A percentile compares a stretch with the other conserved stretches of the same genome.
phyloP scores from a whole-genome alignment of 1,140 invertebrate species.

The Achatina immaculata region DNA sequence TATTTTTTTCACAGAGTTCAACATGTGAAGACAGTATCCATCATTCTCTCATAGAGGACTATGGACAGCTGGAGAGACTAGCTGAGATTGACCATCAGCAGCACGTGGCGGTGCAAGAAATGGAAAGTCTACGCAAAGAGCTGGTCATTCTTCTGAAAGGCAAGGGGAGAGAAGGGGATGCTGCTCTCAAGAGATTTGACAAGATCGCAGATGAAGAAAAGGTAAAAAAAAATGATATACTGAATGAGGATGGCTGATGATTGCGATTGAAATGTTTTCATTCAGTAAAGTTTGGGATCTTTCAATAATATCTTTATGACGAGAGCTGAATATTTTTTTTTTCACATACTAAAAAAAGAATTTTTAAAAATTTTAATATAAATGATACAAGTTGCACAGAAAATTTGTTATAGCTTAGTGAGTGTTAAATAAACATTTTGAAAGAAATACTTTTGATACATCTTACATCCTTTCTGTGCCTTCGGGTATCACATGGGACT shows the following conservation, averaged over 20 bases:
- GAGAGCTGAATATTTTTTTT: too few species aligned
- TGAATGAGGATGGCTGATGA: not conserved
- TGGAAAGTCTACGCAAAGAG: conserved; percentile 42
- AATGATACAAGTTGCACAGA: too few species aligned
- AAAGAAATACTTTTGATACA: too few species aligned
- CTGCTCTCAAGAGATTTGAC: conserved; percentile 40
- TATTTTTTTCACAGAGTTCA: not conserved
- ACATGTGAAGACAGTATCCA: conserved; percentile 16
- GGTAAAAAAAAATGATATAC: conserved; percentile 24
- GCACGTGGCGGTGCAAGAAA: conserved; percentile 15
- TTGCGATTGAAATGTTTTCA: too few species aligned
- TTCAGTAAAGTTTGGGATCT: too few species aligned
- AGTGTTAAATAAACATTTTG: too few species aligned
- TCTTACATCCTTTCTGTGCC: too few species aligned
- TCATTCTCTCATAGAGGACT: not conserved
- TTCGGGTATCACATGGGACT: too few species aligned
- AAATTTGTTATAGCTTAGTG: too few species aligned
- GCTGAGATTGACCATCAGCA: conserved; percentile 13
- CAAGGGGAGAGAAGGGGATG: conserved; percentile 35
- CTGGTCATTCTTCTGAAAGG: conserved; percentile 40
- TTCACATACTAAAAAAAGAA: too few species aligned
- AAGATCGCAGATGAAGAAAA: conserved; percentile 43
- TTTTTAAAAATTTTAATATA: too few species aligned
- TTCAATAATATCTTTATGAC: too few species aligned
- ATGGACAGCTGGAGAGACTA: conserved; percentile 12